These are phyloP conservation scores for Saccopteryx leptura DNA, from an alignment of 2,113 vertebrate species.

Conservation along the genomic window DNA sequence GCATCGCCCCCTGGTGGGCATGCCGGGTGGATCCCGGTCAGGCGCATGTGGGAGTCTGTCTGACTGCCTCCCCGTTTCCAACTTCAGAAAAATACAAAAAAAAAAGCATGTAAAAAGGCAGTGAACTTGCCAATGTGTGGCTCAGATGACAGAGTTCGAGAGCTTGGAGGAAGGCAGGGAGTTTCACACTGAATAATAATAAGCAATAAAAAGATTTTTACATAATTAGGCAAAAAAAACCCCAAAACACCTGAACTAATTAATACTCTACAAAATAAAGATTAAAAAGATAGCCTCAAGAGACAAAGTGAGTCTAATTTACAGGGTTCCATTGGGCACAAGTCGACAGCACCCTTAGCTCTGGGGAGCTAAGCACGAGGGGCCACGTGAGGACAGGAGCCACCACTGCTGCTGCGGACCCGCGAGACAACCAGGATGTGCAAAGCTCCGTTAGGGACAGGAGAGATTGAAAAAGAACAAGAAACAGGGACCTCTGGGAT, in stretches of 20 bases:
- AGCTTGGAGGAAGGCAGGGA: not conserved
- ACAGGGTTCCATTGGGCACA: not conserved
- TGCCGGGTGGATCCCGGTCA: too few relatives aligned
- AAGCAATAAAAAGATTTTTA: not conserved
- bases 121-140: not conserved
- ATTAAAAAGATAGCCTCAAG: slow-evolving; percentile 36
- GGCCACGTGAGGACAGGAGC: not conserved
- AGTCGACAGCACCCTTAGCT: not conserved
- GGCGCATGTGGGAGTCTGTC: too few relatives aligned
- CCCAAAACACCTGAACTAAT: not conserved
- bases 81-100: too few relatives aligned
- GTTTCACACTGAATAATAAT: not conserved
- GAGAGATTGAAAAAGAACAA: not conserved
- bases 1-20: too few relatives aligned
- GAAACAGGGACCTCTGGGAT: not conserved
- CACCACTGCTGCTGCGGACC: not conserved
- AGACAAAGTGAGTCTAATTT: not conserved
- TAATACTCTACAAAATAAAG: slow-evolving; percentile 1
- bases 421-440: not conserved
- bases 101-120: not conserved
- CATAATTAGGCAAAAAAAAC: not conserved
- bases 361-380: not conserved
- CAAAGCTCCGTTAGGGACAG: not conserved
- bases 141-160: not conserved
- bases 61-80: too few relatives aligned